These are phyloP conservation scores for Kryptolebias marmoratus DNA, from an alignment of 2,113 vertebrate species.

Conservation along the genomic window DNA sequence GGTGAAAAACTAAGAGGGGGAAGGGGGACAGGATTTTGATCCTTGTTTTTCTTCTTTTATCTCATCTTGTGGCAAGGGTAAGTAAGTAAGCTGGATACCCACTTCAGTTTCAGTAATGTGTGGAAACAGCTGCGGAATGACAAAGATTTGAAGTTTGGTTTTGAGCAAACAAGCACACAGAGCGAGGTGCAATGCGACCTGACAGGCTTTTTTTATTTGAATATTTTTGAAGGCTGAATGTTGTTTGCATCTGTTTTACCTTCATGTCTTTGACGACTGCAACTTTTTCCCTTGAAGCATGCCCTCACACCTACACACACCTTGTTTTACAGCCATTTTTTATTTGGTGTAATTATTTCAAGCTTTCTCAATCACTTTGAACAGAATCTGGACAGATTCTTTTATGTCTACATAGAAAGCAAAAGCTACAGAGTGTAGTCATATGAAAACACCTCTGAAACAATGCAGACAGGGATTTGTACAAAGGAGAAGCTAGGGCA, in stretches of 20 bases:
- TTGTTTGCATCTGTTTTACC: constrained; percentile 44
- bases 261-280: constrained; percentile 28
- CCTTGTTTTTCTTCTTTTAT: constrained; percentile 1
- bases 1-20: constrained; percentile 25
- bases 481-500: constrained; percentile 24
- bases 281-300: constrained; percentile 27
- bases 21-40: constrained; percentile 28
- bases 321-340: neutral
- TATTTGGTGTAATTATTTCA: constrained; percentile 13
- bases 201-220: constrained; percentile 22
- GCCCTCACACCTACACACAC: neutral
- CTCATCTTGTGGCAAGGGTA: constrained; percentile 31
- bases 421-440: constrained; percentile 30
- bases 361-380: neutral
- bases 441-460: constrained; percentile 25
- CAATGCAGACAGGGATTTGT: neutral
- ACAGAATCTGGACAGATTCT: constrained; percentile 45
- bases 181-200: constrained; percentile 25
- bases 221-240: constrained; percentile 47
- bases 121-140: constrained; percentile 22
- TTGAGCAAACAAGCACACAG: constrained; percentile 46
- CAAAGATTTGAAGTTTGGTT: constrained; percentile 41
- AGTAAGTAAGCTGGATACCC: constrained; percentile 37
- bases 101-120: constrained; percentile 37
- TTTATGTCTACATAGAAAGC: constrained; percentile 49